Evolutionary conservation across 2,113 vertebrate genomes (phyloP).

Genomic region (Lepisosteus oculatus): DNA sequence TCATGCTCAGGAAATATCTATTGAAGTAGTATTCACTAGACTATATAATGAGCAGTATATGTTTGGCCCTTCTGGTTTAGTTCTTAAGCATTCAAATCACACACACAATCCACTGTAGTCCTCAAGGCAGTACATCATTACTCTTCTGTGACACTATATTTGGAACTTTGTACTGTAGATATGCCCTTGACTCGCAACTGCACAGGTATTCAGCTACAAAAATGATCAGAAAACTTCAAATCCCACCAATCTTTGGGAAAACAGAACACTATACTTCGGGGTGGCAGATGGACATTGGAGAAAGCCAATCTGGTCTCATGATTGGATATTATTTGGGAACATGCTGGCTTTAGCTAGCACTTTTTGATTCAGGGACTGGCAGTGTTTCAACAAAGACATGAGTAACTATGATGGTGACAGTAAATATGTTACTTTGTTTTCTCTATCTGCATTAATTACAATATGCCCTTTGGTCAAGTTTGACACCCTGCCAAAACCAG

Average conservation of each 20-base stretch:
- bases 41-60: too few relatives aligned
- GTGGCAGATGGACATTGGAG: conserved; percentile 23
- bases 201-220: too few relatives aligned
- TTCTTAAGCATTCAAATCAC: not conserved
- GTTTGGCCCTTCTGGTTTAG: conserved; percentile 9
- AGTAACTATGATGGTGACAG: conserved; percentile 41
- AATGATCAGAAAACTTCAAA: conserved; percentile 16
- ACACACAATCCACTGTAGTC: conserved; percentile 21
- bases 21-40: too few relatives aligned
- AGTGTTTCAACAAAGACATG: conserved; percentile 35
- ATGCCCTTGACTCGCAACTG: too few relatives aligned
- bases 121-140: conserved; percentile 14
- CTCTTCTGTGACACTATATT: not conserved
- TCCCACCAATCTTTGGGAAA: conserved; percentile 20
- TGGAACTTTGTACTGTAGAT: too few relatives aligned
- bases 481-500: conserved; percentile 54
- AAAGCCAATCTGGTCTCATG: conserved; percentile 24
- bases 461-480: conserved; percentile 50
- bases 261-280: conserved; percentile 16
- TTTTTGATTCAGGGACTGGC: conserved; percentile 36
- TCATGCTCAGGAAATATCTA: not conserved
- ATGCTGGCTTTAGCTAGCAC: conserved; percentile 19
- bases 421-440: conserved; percentile 58
- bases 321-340: conserved; percentile 15
- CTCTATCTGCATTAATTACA: conserved; percentile 65